Base-by-base conservation (phyloP, 2,888 invertebrate genomes). In the Eurois occulta region DNA sequence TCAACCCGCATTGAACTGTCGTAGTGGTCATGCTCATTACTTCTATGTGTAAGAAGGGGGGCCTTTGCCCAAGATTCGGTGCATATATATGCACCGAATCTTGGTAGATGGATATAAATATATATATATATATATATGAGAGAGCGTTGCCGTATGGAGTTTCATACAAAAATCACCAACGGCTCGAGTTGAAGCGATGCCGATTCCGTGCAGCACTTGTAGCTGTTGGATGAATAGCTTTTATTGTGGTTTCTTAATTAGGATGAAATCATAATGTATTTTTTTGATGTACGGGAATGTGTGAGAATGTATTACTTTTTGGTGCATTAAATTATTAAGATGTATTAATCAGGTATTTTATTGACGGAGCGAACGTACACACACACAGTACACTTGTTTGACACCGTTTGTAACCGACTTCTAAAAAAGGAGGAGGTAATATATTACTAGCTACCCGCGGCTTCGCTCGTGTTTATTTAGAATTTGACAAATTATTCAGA, bases 291-390 rank as follows among this genome's bases (percentile, higher is more conserved):
- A 10, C 24, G 21, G 0, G 4, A 35, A 35, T 28, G 24, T 68
- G 35, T 24, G 28, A 3, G 5, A 38, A 60, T 75, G 28, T 21
- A 28, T 35, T 16, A 58, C 3, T 32, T 41, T 60, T 60, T 60
- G 21, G 21, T 74, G 74, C 24, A 75, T 46, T 74, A 74, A 73
- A 73, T 58, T 32, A 43, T 73, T 43, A 21, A 2, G 13, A 32
- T 32, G 21, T 32, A 72, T 18, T 6, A 43, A 38, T 58, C 28
- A 58, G 7, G 58, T 7, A 16, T 28, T 58, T 58, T 28, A 58
- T 7, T 28, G 16, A 28, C 2, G n/a, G 13, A 2, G 6, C 58
- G 5, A 55, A 55, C 5, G 5, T n/a, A n/a, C 48, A 16, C 18
- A n/a, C n/a, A n/a, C n/a, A n/a, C n/a, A n/a, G 5, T n/a, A n/a